Evolutionary conservation across 64 coral and sea anemone species (phyloP).

Genomic region (Trachythela sp.): DNA sequence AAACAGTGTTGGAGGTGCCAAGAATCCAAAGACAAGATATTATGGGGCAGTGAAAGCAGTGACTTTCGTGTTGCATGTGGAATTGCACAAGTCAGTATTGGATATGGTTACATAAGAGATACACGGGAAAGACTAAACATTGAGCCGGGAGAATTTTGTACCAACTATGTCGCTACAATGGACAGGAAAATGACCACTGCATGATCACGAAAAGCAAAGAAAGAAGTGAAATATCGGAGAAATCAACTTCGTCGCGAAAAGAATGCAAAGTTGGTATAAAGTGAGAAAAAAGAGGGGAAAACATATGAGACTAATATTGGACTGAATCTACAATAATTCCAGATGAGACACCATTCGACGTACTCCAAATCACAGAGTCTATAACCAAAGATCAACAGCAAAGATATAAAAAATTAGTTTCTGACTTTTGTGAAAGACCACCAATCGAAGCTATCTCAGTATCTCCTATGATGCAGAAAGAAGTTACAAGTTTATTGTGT

Average conservation of each 20-base stretch:
- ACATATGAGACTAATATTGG: not conserved
- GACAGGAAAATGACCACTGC: not conserved
- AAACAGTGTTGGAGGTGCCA: not conserved
- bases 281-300: not conserved
- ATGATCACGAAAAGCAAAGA: not conserved
- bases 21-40: not conserved
- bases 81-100: slow-evolving; percentile 15
- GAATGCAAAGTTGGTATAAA: not conserved
- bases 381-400: too few species aligned
- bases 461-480: too few species aligned
- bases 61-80: slow-evolving; percentile 33
- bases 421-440: too few species aligned
- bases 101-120: not conserved
- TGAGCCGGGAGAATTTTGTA: not conserved
- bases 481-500: too few species aligned
- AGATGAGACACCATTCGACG: too few species aligned
- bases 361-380: too few species aligned
- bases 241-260: not conserved
- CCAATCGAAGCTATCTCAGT: too few species aligned
- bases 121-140: not conserved
- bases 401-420: too few species aligned
- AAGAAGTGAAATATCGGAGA: not conserved
- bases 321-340: too few species aligned
- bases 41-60: slow-evolving; percentile 32
- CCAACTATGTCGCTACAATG: not conserved